These are phyloP conservation scores for Saccostrea echinata DNA, from an alignment of 1,140 invertebrate species.

Conservation along the genomic window DNA sequence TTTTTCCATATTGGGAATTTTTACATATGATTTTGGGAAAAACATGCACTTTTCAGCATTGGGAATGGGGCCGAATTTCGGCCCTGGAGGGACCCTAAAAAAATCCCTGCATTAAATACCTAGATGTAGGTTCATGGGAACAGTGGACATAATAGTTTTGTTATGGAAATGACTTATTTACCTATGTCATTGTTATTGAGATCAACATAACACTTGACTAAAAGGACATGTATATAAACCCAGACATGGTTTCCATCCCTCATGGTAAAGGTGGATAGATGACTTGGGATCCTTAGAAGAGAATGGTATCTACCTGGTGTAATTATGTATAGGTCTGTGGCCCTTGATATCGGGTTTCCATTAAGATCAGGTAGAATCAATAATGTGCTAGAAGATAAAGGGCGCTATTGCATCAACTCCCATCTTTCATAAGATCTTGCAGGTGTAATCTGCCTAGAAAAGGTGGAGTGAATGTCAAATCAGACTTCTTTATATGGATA, in stretches of 20 bases:
- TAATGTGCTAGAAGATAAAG: neutral
- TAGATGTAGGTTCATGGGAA: neutral
- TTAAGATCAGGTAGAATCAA: conserved; percentile 11
- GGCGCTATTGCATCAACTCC: neutral
- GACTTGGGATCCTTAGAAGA: neutral
- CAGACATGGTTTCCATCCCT: neutral
- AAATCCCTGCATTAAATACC: too few species aligned
- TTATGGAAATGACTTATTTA: conserved; percentile 31
- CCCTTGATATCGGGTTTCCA: neutral
- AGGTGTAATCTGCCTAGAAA: neutral
- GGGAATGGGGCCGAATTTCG: too few species aligned
- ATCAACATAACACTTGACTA: neutral
- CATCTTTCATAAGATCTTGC: neutral
- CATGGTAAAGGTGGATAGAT: neutral
- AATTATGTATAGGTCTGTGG: neutral
- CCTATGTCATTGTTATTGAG: conserved; percentile 17
- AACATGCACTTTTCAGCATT: too few species aligned
- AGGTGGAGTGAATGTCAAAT: neutral
- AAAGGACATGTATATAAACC: neutral
- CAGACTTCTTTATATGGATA: neutral
- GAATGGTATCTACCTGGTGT: neutral
- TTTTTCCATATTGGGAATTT: too few species aligned
- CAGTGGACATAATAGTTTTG: neutral
- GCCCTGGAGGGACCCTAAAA: too few species aligned
- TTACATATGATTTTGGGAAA: too few species aligned